phyloP scores from a whole-genome alignment of 2,113 vertebrate species.

The Labeo catla region DNA sequence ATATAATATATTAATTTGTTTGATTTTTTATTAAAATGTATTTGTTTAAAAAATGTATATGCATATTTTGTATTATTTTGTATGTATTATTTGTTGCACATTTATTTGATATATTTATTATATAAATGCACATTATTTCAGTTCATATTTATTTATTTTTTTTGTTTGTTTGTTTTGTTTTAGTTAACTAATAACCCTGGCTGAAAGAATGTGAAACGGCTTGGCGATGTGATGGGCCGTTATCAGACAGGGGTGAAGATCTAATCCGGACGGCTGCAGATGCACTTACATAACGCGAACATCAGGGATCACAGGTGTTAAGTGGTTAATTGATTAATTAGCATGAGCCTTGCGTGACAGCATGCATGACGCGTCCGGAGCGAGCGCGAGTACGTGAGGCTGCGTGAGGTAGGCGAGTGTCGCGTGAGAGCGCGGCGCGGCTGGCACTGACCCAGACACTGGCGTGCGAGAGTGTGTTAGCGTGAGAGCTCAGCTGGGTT shows the following conservation, averaged over 20 bases:
- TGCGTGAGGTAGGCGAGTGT: constrained; percentile 18
- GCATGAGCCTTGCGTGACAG: neutral
- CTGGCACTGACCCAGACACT: constrained; percentile 72
- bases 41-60: too few species aligned
- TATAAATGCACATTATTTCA: too few species aligned
- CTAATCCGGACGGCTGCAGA: neutral
- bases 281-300: neutral
- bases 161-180: too few species aligned
- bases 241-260: neutral
- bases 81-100: too few species aligned
- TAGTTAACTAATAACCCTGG: too few species aligned
- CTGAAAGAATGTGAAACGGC: neutral
- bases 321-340: neutral
- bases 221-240: neutral
- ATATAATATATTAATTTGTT: too few species aligned
- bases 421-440: constrained; percentile 70
- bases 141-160: neutral
- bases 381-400: neutral
- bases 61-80: too few species aligned
- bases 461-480: constrained; percentile 77
- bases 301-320: neutral
- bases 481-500: constrained; percentile 76
- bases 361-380: too few species aligned
- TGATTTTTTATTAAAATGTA: too few species aligned
- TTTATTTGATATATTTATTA: too few species aligned